phyloP scores from a whole-genome alignment of 2,888 invertebrate genomes.

The Stenchaetothrips biformis region DNA sequence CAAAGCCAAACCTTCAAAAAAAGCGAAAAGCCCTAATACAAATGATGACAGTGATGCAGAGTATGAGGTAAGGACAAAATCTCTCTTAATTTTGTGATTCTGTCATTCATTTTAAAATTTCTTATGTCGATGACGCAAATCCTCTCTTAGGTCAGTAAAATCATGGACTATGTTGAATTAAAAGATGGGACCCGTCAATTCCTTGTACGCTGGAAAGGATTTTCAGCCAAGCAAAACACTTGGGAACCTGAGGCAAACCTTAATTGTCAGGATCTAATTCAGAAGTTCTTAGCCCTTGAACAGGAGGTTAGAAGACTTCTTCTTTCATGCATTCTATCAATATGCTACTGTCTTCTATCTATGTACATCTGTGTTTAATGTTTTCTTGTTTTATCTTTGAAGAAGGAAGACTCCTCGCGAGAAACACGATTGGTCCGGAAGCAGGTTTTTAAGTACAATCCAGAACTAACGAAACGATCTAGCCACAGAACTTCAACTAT shows the following conservation, averaged over 20 bases:
- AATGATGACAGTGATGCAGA: neutral
- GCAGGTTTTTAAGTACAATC: neutral
- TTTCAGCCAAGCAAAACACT: conserved; percentile 37
- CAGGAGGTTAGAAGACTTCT: neutral
- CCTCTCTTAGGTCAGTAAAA: neutral
- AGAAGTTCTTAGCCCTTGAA: conserved; percentile 35
- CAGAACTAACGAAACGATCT: neutral
- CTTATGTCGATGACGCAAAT: neutral
- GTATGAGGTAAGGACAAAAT: neutral
- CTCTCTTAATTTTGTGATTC: too few species aligned
- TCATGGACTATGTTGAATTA: neutral
- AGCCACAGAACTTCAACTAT: neutral
- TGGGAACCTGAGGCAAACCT: conserved; percentile 43
- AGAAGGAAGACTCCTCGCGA: neutral
- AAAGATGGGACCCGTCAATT: conserved; percentile 40
- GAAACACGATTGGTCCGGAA: neutral
- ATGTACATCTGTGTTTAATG: neutral
- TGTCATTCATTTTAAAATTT: too few species aligned
- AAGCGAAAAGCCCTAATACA: neutral
- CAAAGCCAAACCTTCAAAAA: neutral
- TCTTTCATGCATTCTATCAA: neutral
- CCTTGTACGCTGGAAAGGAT: conserved; percentile 42
- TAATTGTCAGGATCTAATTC: conserved; percentile 39
- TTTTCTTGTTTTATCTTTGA: neutral
- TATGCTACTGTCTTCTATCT: neutral